Evolutionary conservation across 1,140 invertebrate species (phyloP), one percentile per base, ranked within the genome.

Genomic region (Rhizoglyphus robini): DNA sequence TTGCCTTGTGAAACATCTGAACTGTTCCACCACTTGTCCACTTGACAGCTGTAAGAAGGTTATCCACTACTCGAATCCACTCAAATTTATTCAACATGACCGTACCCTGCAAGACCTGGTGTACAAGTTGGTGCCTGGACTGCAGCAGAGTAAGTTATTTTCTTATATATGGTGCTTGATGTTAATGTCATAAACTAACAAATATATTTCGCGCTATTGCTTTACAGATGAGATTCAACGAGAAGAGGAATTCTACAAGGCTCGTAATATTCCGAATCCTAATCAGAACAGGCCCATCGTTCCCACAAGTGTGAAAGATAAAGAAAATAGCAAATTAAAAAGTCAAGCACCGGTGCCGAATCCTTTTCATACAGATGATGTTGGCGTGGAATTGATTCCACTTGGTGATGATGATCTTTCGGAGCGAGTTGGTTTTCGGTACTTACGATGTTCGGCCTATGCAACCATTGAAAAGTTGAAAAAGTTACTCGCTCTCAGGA

Each of bases 101-200:
- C 82, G 93, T 70, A 97, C 93, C 65, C 90, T 98, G 88, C 94
- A 98, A 77, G 93, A 97, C 80, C 95, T 98, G 77, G 93, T 97
- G 58, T 96, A 94, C 78, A 97, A 97, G 82, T 78, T 95, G 69
- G 90, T 95, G 68, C 90, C 90, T 66, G 84, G 91, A 73, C 79
- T 95, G 68, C 89, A 93, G 79, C 86, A 88, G 76, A 71, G 88
- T 89, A 78, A 69, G 62, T 41, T 11, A 41, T 11, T 41, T 67
- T 38, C 23, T 47, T 4, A n/a, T 66, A 30, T 25, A n/a, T n/a
- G n/a, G n/a, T n/a, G n/a, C n/a, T n/a, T n/a, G n/a, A n/a, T n/a
- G n/a, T n/a, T n/a, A n/a, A n/a, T n/a, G n/a, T n/a, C n/a, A n/a
- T n/a, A n/a, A n/a, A n/a, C n/a, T n/a, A n/a, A n/a, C n/a, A n/a